A percentile compares a stretch with the other conserved stretches of the same genome.
Evolutionary conservation across 2,113 vertebrate genomes (phyloP).

Genomic region (Amia ocellicauda): DNA sequence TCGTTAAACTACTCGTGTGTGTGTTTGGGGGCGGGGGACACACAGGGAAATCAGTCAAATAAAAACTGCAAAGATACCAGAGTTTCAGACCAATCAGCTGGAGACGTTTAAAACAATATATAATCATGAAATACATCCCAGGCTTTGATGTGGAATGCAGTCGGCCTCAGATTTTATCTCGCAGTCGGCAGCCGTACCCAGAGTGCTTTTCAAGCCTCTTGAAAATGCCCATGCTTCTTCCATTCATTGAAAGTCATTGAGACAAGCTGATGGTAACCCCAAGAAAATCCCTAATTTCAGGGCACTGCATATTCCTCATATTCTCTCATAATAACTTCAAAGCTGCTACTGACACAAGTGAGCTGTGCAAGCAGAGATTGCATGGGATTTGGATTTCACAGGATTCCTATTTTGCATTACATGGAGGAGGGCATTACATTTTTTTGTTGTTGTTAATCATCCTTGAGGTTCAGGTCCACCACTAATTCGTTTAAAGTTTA

Average conservation of each 20-base stretch:
- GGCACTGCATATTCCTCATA: neutral
- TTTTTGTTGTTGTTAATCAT: too few species aligned
- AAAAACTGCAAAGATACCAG: neutral
- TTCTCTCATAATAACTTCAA: neutral
- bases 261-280: neutral
- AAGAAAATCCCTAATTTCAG: neutral
- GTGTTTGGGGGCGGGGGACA: too few species aligned
- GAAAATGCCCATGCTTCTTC: constrained; percentile 28
- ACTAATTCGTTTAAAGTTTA: too few species aligned
- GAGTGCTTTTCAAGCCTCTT: constrained; percentile 41
- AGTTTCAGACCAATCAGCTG: neutral
- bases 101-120: neutral
- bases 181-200: constrained; percentile 34
- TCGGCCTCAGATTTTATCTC: constrained; percentile 40
- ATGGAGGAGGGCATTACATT: too few species aligned
- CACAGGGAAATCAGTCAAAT: too few species aligned
- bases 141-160: constrained; percentile 43
- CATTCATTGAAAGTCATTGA: neutral
- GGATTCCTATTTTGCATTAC: too few species aligned
- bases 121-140: neutral
- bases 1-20: too few species aligned
- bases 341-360: neutral
- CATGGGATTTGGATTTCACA: too few species aligned
- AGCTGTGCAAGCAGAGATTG: too few species aligned
- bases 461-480: too few species aligned